phyloP scores from a whole-genome alignment of 2,113 vertebrate genomes.

The Eurypyga helias region DNA sequence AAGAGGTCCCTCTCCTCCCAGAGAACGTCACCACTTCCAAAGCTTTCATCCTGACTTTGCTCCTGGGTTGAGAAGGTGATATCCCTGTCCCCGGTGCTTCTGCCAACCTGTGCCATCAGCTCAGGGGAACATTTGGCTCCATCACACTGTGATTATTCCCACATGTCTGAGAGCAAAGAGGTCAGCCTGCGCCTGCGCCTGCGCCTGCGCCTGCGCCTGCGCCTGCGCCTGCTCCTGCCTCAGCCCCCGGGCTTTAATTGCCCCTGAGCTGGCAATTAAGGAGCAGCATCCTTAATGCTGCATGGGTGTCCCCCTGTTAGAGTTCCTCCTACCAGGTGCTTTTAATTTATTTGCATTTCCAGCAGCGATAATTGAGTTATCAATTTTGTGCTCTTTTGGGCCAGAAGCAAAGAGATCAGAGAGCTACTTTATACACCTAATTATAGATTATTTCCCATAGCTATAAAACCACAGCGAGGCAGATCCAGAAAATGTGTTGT shows the following conservation, averaged over 20 bases:
- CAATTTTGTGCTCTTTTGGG: constrained; percentile 59
- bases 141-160: background rate
- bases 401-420: constrained; percentile 57
- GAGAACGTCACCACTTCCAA: background rate
- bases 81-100: background rate
- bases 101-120: background rate
- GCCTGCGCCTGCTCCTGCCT: background rate
- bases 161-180: rapidly evolving
- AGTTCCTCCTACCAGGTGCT: constrained; percentile 19
- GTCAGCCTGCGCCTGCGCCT: background rate
- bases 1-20: background rate
- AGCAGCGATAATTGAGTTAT: constrained; percentile 65
- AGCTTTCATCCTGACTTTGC: background rate
- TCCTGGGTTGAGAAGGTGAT: background rate
- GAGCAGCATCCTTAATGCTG: background rate
- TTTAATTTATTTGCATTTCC: constrained; percentile 69
- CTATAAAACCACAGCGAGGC: constrained; percentile 12
- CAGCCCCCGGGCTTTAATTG: background rate
- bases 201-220: background rate
- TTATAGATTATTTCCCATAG: constrained; percentile 63
- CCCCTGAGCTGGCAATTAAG: background rate
- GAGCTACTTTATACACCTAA: constrained; percentile 54
- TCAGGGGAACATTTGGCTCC: too few relatives aligned
- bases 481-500: background rate
- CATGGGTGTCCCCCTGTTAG: background rate